Percentiles rank a stretch among this genome's conserved stretches.
These are phyloP conservation scores for Gambusia affinis DNA, from an alignment of 2,113 vertebrate species.

Conservation along the genomic window DNA sequence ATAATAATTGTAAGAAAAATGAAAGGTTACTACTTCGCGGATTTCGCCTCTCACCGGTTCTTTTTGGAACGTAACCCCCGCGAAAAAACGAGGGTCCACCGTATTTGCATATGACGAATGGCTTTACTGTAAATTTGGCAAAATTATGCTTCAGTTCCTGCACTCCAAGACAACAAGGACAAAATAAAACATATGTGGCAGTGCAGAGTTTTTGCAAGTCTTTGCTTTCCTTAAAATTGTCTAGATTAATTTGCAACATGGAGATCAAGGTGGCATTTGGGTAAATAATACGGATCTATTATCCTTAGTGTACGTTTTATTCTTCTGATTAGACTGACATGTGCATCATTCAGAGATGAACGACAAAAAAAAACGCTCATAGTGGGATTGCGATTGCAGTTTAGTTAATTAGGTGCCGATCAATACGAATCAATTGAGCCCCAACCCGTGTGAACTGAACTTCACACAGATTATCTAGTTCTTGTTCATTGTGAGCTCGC, in stretches of 20 bases:
- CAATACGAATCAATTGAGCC: not conserved
- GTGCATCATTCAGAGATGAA: too few species aligned
- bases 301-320: not conserved
- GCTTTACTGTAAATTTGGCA: not conserved
- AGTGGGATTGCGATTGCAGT: not conserved
- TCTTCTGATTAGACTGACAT: not conserved
- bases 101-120: not conserved
- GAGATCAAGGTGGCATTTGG: not conserved
- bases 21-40: too few species aligned
- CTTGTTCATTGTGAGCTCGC: not conserved
- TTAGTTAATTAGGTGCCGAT: not conserved
- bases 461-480: not conserved
- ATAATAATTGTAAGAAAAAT: too few species aligned
- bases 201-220: not conserved
- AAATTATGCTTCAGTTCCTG: not conserved
- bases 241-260: not conserved
- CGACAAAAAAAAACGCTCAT: not conserved
- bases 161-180: not conserved
- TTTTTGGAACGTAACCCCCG: too few species aligned
- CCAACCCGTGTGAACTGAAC: not conserved
- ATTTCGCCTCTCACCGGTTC: too few species aligned
- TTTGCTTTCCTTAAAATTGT: not conserved
- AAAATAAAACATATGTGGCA: not conserved
- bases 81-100: too few species aligned
- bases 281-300: not conserved